Base-by-base conservation (phyloP, 2,113 vertebrate genomes). In the Phyllostomus hastatus region DNA sequence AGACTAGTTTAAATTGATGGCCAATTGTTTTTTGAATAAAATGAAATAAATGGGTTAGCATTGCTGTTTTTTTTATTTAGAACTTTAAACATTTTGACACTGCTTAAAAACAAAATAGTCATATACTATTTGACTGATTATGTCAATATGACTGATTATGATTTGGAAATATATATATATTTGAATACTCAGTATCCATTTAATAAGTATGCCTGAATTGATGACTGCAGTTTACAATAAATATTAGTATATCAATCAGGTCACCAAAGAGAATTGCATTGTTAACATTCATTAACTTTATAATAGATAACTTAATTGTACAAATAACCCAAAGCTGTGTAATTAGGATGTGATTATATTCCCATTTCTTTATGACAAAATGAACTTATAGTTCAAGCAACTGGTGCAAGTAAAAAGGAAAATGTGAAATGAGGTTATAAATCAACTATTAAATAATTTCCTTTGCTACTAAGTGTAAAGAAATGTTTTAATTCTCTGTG, bases 261-360 rank as follows among this genome's bases (percentile, higher is more conserved):
- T 97, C 86, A 96, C 73, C 41, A 90, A 90, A 82, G 79, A 93
- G 89, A 97, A 96, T 57, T 97, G 81, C 72, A 92, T 94, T 94
- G 90, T 95, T 97, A 97, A 93, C 93, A 98, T 94, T 87, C 86
- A 97, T 97, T 98, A 97, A 95, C 85, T 96, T 97, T 93, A 52
- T 93, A 97, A 94, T 76, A 90, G 95, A 97, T 97, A 98, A 95
- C 90, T 97, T 95, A 97, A 96, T 97, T 93, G 95, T 95, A 96
- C 91, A 98, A 96, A 97, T 97, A 96, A 96, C 95, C 91, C 83
- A 87, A 95, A 97, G 95, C 97, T 95, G 94, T 96, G 83, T 93
- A 97, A 97, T 97, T 98, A 97, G 75, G 41, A 97, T 90, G 89
- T 96, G 97, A 98, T 98, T 97, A 97, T 96, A 97, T 94, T 95